phyloP scores from a whole-genome alignment of 92 coral and sea anemone genomes.

The Heliopora coerulea region DNA sequence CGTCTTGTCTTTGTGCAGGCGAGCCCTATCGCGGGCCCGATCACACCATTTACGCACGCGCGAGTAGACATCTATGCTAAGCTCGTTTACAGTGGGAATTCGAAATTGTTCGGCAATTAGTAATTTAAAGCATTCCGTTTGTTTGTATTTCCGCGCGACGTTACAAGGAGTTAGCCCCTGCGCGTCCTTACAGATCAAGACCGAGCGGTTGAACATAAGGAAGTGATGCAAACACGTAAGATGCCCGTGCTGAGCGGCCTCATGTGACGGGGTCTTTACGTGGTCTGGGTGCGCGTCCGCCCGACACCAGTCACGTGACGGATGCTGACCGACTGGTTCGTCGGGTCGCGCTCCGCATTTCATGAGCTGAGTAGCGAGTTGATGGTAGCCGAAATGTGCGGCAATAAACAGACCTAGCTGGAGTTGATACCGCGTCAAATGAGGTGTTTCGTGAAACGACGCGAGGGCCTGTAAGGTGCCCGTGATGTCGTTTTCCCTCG shows the following conservation, averaged over 20 bases:
- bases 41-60: constrained; percentile 97
- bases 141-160: constrained; percentile 73
- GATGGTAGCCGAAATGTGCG: constrained; percentile 88
- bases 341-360: constrained; percentile 90
- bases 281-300: constrained; percentile 73
- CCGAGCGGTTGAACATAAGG: constrained; percentile 79
- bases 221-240: constrained; percentile 73
- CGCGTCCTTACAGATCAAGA: constrained; percentile 83
- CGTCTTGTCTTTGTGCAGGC: constrained; percentile 79
- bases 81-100: constrained; percentile 73
- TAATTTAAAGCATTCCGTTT: constrained; percentile 87
- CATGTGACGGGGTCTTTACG: constrained; percentile 78
- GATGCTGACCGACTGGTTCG: constrained; percentile 90
- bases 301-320: constrained; percentile 93
- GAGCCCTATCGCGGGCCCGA: constrained; percentile 79
- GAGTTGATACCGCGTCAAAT: constrained; percentile 76
- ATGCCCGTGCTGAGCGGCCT: constrained; percentile 88
- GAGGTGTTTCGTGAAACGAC: constrained; percentile 72
- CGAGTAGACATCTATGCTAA: constrained; percentile 73
- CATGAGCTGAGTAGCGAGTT: constrained; percentile 80
- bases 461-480: constrained; percentile 74
- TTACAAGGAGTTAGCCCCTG: constrained; percentile 92
- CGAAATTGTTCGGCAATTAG: constrained; percentile 93
- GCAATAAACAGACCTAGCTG: constrained; percentile 82
- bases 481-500: constrained; percentile 81